A percentile compares a stretch with the other conserved stretches of the same genome.
Conservation (phyloP, 37 sponge, comb jelly and placozoan genomes). For the Halichondria panicea region DNA sequence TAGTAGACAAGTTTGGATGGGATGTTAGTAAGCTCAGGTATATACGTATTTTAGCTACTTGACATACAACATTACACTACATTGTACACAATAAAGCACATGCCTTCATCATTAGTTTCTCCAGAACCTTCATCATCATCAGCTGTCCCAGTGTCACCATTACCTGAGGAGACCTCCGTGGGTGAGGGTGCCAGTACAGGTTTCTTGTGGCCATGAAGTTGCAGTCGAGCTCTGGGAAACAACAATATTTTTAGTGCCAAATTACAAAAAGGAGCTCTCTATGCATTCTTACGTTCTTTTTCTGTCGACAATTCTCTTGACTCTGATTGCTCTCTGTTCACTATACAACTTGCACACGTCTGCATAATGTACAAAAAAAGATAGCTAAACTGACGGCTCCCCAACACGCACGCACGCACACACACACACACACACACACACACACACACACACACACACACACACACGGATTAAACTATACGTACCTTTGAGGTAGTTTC, state of each 20-base stretch:
- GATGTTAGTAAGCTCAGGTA: too few relatives aligned
- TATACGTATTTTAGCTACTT: too few relatives aligned
- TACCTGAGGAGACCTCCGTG: background rate
- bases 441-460: background rate
- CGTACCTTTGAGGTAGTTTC: slow-evolving; percentile 47
- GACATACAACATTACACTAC: too few relatives aligned
- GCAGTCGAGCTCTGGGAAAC: slow-evolving; percentile 25
- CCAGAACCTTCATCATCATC: background rate
- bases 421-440: background rate
- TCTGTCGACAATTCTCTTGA: slow-evolving; percentile 80
- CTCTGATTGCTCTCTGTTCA: slow-evolving; percentile 79
- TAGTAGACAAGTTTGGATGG: too few relatives aligned
- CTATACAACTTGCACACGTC: slow-evolving; percentile 74
- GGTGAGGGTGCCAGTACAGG: background rate
- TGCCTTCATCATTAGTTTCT: too few relatives aligned
- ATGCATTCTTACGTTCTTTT: slow-evolving; percentile 53
- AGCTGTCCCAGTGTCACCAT: background rate
- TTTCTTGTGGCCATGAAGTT: slow-evolving; percentile 12
- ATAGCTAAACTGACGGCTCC: background rate
- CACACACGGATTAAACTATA: background rate
- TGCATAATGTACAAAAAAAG: background rate
- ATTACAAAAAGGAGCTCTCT: too few relatives aligned
- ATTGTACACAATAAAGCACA: too few relatives aligned
- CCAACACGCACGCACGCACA: background rate
- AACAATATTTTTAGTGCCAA: too few relatives aligned